Evolutionary conservation across 2,888 invertebrate genomes (phyloP).

Genomic region (Caenorhabditis sp.): DNA sequence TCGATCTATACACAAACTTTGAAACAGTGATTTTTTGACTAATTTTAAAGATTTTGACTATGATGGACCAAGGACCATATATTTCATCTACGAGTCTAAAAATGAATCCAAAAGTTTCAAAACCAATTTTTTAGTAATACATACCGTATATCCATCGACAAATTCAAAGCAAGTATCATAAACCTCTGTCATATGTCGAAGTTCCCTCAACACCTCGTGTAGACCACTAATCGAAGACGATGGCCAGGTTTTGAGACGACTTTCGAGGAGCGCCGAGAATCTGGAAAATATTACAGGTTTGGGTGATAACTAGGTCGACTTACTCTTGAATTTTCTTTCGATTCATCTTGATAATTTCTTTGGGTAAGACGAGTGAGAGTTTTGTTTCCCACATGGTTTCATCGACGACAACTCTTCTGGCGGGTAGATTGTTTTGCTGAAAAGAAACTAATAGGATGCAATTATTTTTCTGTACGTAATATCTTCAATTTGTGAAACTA

Average conservation of each 20-base stretch:
- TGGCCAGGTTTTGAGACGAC: slow-evolving; percentile 42
- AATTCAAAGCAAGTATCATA: slow-evolving; percentile 56
- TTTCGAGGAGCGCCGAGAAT: slow-evolving; percentile 44
- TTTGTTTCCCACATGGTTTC: slow-evolving; percentile 68
- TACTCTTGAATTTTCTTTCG: slow-evolving; percentile 30
- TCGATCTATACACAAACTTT: too few relatives aligned
- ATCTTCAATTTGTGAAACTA: too few relatives aligned
- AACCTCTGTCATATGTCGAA: slow-evolving; percentile 50
- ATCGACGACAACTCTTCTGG: slow-evolving; percentile 57
- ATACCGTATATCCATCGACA: slow-evolving; percentile 43
- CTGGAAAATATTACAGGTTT: slow-evolving; percentile 16
- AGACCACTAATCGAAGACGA: slow-evolving; percentile 18
- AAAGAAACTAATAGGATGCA: too few relatives aligned
- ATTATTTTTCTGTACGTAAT: too few relatives aligned
- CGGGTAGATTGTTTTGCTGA: slow-evolving; percentile 61
- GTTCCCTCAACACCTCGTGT: slow-evolving; percentile 46
- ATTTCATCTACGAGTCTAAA: too few relatives aligned
- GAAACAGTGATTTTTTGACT: too few relatives aligned
- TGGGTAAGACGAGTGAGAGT: slow-evolving; percentile 60
- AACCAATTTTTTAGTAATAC: too few relatives aligned
- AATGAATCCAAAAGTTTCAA: not conserved
- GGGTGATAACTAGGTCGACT: too few relatives aligned
- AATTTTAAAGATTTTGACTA: too few relatives aligned
- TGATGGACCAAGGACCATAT: too few relatives aligned
- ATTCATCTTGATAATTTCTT: slow-evolving; percentile 64